Evolutionary conservation across 2,888 invertebrate species (phyloP).

Genomic region (Spisula subtruncata): DNA sequence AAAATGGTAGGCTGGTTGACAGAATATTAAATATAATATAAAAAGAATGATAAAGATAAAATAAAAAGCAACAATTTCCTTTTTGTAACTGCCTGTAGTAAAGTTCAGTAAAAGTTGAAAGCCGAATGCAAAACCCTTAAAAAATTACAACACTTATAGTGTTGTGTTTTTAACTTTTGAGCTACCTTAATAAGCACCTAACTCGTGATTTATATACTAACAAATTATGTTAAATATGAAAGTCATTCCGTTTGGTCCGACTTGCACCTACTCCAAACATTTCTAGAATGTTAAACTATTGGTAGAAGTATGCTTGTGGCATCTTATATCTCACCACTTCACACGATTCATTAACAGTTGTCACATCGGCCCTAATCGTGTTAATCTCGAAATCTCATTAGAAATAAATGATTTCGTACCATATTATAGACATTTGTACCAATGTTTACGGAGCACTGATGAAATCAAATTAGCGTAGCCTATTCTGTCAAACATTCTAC

Average conservation of each 20-base stretch:
- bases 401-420: slow-evolving; percentile 9
- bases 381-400: slow-evolving; percentile 6
- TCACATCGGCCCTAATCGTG: background rate
- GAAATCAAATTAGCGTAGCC: slow-evolving; percentile 18
- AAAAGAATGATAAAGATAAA: too few species aligned
- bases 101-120: too few species aligned
- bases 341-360: background rate
- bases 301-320: background rate
- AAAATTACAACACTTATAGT: too few species aligned
- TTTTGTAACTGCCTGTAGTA: too few species aligned
- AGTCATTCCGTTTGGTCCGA: background rate
- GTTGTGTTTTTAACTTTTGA: too few species aligned
- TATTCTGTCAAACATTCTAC: slow-evolving; percentile 2
- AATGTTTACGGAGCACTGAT: background rate
- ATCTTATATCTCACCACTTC: background rate
- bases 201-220: background rate
- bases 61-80: too few species aligned
- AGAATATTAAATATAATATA: too few species aligned
- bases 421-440: background rate
- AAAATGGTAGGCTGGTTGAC: too few species aligned
- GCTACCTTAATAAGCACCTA: too few species aligned
- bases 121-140: too few species aligned
- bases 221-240: background rate
- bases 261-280: background rate
- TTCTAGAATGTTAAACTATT: background rate